Evolutionary conservation across 2,797 vertebrate species (phyloP).

Genomic region (Micropoecilia bifurca): DNA sequence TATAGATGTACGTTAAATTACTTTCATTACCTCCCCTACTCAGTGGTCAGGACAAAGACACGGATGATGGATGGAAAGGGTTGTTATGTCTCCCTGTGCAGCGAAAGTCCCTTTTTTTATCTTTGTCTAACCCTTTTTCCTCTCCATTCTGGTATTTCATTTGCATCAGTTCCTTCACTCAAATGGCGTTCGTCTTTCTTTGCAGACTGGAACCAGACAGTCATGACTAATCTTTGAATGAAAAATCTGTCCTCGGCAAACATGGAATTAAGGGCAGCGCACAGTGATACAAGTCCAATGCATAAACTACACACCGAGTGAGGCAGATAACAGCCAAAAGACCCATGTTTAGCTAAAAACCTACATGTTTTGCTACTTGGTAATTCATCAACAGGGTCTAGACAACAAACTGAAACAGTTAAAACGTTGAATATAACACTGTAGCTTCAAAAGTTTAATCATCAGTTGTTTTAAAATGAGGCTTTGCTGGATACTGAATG

Average conservation of each 20-base stretch:
- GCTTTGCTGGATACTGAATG: background rate
- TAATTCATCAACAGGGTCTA: background rate
- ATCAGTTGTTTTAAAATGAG: background rate
- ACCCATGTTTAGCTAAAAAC: background rate
- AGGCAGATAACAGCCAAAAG: background rate
- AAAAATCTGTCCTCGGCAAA: background rate
- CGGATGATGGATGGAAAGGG: slow-evolving; percentile 83
- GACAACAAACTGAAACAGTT: background rate
- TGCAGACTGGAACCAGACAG: background rate
- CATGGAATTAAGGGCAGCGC: background rate
- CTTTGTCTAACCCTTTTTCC: slow-evolving; percentile 48
- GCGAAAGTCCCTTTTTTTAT: slow-evolving; percentile 54
- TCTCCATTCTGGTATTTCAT: slow-evolving; percentile 49
- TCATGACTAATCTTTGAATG: slow-evolving; percentile 3
- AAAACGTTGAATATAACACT: background rate
- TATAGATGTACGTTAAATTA: slow-evolving; percentile 97
- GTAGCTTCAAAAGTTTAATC: background rate
- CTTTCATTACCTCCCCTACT: slow-evolving; percentile 90
- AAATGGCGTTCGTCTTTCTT: slow-evolving; percentile 17
- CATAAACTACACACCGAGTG: background rate
- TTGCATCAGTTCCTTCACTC: slow-evolving; percentile 21
- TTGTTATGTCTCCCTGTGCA: slow-evolving; percentile 71
- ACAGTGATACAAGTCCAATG: background rate
- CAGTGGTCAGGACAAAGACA: slow-evolving; percentile 78
- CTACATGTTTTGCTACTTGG: background rate